Evolutionary conservation across 2,113 vertebrate species (phyloP), one percentile per base, ranked within the genome.

Genomic region (Ceratotherium simum): DNA sequence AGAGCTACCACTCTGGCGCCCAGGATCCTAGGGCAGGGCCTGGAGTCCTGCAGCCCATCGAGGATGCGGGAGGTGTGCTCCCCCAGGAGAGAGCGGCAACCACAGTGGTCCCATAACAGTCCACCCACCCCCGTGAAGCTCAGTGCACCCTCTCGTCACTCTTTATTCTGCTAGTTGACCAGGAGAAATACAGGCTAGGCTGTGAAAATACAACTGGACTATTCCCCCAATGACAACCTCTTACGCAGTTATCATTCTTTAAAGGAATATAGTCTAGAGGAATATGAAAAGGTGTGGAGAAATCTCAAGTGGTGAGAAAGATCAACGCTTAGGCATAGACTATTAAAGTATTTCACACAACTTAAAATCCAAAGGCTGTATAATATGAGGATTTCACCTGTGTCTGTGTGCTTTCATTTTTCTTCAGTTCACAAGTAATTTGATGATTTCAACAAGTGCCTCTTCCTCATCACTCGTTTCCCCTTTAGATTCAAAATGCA

Each of bases 351-450:
- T 48, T 72, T 48, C 4, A 4, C 10, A 11, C 12, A 18, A 21
- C 39, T 33, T 31, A 21, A 23, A 39, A 23, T n/a, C 11, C 33
- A 46, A 65, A 82, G 31, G 0, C 14, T 23, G 9, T 11, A 21
- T 4, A 5, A 27, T 14, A 0, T 12, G 1, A 13, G 3, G 6
- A 39, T 18, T 33, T 17, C 2, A 1, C 23, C 51, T 31, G 4
- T 12, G 5, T 9, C 36, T n/a, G 2, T 1, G 3, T 8, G 13
- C 18, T 42, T 33, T 20, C 48, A 21, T 8, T 39, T 21, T n/a
- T 36, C 33, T n/a, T 56, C 23, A 27, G 48, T 29, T 80, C 42
- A n/a, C 17, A 65, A 64, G 29, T 8, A 29, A 6, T 1, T 8
- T 64, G 17, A 25, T 60, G 79, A 82, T 82, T 70, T 76, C 54